Base-by-base conservation (phyloP, 2,113 vertebrate genomes). In the Melanostigma gelatinosum region DNA sequence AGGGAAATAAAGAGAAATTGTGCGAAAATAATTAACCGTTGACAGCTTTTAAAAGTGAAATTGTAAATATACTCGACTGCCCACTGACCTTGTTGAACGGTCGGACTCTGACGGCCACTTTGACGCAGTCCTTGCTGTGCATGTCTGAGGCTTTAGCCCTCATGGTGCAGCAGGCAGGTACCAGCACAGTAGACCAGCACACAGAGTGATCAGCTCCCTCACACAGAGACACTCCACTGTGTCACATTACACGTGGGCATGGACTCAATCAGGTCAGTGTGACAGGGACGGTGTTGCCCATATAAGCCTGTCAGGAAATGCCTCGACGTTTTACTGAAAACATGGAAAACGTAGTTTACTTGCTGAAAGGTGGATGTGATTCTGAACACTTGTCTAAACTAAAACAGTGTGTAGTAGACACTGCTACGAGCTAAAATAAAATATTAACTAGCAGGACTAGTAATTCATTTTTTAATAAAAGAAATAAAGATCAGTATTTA, bases 61-160 rank as follows among this genome's bases (percentile, higher is more conserved):
- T 4, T 8, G 10, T 24, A 8, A 1, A 66, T 36, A 27, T 8
- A 58, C 36, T 32, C 12, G 7, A 8, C n/a, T 54, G 11, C 8
- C 24, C 32, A 96, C 96, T 94, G 81, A 96, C 95, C 96, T 97
- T 96, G 90, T 93, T 96, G 81, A 96, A 97, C 18, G 95, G 95
- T 63, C 96, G 92, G 71, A 96, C 95, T 20, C 94, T 82, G 40
- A 96, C 95, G 2, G 95, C 95, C 72, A 96, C 96, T 90, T 93
- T 95, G 79, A 97, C 95, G 24, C 95, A 91, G 91, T 96, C 96
- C 48, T 84, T 82, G 72, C 82, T 42, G 32, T 93, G 93, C 93
- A 87, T 91, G 24, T 91, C 87, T 62, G 84, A 77, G 46, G 68
- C 83, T 79, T 88, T 91, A 1, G 84, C 65, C 68, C 79, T 92